Percentiles rank a stretch among this genome's conserved stretches.
Conservation (phyloP, 2,797 vertebrate genomes). For the Heliangelus exortis region DNA sequence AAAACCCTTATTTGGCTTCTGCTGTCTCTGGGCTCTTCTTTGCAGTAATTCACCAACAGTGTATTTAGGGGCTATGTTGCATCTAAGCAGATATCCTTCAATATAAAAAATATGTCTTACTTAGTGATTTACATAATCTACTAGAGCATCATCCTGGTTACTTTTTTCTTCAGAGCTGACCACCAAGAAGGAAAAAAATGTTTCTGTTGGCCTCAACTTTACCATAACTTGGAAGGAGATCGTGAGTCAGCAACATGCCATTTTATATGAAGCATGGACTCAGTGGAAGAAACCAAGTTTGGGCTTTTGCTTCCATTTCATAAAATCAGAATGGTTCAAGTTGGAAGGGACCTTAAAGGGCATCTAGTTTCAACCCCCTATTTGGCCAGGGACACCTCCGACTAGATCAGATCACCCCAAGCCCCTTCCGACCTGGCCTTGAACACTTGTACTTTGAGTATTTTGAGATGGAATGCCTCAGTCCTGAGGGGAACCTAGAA, state of each 20-base stretch:
- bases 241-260: not conserved
- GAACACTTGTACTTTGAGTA: not conserved
- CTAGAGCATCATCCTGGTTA: not conserved
- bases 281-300: not conserved
- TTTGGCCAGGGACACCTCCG: no score
- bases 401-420: no score
- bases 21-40: not conserved
- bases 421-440: no score
- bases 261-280: not conserved
- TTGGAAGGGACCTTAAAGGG: no score
- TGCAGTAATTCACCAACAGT: not conserved
- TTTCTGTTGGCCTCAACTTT: not conserved
- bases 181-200: not conserved
- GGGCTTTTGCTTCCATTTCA: not conserved
- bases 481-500: not conserved
- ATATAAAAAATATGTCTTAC: not conserved
- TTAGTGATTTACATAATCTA: not conserved
- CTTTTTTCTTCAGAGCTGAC: constrained; percentile 21
- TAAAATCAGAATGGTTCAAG: no score
- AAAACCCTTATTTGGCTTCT: not conserved
- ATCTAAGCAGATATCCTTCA: not conserved
- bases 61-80: not conserved
- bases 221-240: not conserved
- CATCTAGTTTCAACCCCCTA: no score
- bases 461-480: not conserved